Evolutionary conservation across 2,888 invertebrate genomes (phyloP).

Genomic region (Acanthopleura granulata): DNA sequence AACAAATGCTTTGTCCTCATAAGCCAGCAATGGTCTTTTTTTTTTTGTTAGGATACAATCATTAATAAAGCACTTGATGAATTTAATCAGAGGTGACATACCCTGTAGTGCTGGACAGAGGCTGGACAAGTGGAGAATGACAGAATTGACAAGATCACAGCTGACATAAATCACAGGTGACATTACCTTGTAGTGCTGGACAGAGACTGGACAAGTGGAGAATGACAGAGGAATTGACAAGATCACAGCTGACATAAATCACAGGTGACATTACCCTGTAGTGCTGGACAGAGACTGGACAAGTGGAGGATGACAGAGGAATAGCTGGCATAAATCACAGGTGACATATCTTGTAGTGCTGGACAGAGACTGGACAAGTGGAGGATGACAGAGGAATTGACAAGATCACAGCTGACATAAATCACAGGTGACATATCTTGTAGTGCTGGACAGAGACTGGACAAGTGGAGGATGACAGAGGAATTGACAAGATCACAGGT

Average conservation of each 20-base stretch:
- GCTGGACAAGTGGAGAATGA: conserved; percentile 78
- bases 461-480: conserved; percentile 77
- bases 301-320: conserved; percentile 78
- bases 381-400: conserved; percentile 78
- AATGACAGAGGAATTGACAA: conserved; percentile 79
- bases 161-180: too few species aligned
- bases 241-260: conserved; percentile 86
- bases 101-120: conserved; percentile 78
- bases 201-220: conserved; percentile 78
- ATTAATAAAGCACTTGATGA: too few species aligned
- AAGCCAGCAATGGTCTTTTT: too few species aligned
- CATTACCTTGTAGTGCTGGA: conserved; percentile 78
- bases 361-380: conserved; percentile 78
- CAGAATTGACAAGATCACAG: conserved; percentile 82
- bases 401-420: conserved; percentile 85
- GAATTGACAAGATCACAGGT: conserved; percentile 84
- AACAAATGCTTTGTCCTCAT: too few species aligned
- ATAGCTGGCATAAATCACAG: conserved; percentile 84
- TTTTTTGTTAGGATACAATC: too few species aligned
- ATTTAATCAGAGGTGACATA: too few species aligned
- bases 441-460: conserved; percentile 78
- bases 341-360: conserved; percentile 82
- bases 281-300: conserved; percentile 76
- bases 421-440: too few species aligned
- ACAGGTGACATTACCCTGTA: too few species aligned